phyloP scores from a whole-genome alignment of 2,888 invertebrate genomes.

The Hermodice carunculata region DNA sequence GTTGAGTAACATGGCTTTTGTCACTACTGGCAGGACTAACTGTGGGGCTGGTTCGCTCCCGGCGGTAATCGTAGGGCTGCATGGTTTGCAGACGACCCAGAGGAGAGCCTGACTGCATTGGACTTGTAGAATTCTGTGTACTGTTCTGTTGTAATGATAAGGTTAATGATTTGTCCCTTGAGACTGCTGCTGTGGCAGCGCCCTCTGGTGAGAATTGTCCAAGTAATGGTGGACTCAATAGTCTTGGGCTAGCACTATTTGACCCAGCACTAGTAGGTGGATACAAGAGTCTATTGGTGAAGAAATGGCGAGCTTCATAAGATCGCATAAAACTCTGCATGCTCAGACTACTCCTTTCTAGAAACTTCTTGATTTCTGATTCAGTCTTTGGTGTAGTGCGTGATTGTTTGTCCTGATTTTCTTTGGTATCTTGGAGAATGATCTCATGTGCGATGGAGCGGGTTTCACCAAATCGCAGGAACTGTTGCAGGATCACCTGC shows the following conservation, averaged over 20 bases:
- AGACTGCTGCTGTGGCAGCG: not conserved
- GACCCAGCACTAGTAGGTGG: not conserved
- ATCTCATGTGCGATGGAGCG: slow-evolving; percentile 82
- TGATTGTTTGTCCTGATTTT: slow-evolving; percentile 26
- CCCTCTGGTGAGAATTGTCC: slow-evolving; percentile 1
- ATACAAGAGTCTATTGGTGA: slow-evolving; percentile 17
- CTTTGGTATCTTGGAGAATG: slow-evolving; percentile 70
- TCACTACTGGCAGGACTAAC: slow-evolving; percentile 24
- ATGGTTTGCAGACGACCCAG: slow-evolving; percentile 91
- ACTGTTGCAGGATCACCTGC: slow-evolving; percentile 91
- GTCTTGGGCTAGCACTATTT: not conserved
- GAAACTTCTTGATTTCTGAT: slow-evolving; percentile 27
- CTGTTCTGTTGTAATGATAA: too few relatives aligned
- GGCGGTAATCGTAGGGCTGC: slow-evolving; percentile 93
- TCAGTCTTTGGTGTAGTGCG: slow-evolving; percentile 14
- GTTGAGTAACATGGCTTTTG: slow-evolving; percentile 10
- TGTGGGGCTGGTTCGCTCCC: slow-evolving; percentile 33
- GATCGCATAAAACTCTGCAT: slow-evolving; percentile 63
- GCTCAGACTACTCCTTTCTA: slow-evolving; percentile 46
- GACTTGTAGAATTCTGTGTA: slow-evolving; percentile 70
- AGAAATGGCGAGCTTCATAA: slow-evolving; percentile 58
- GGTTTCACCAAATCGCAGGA: slow-evolving; percentile 90
- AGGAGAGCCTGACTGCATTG: slow-evolving; percentile 79
- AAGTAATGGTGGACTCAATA: slow-evolving; percentile 7
- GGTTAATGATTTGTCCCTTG: too few relatives aligned